Evolutionary conservation across 1,140 invertebrate genomes (phyloP), one percentile per base, ranked within the genome.

Genomic region (Procambarus virginalis): DNA sequence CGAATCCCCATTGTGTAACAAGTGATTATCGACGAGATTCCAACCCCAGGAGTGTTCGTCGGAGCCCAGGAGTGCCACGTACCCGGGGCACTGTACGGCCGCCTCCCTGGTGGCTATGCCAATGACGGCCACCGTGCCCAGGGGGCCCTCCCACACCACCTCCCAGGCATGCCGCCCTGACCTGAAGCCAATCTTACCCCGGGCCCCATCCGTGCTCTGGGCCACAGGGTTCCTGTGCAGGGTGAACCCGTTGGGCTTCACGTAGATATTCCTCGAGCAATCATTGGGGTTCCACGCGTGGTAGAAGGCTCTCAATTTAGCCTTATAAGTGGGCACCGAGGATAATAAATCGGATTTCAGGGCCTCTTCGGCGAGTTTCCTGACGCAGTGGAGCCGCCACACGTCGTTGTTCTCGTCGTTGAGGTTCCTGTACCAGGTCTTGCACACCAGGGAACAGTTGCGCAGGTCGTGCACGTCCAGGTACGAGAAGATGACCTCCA

Each of bases 21-120:
- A 95, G 95, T 97, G 96, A 95, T 99, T 99, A 94, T 99, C 98
- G 22, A 99, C 98, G 89, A 99, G 95, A 95, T 99, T 99, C 98
- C 99, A 99, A 5, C 98, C 98, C 98, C 98, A 99, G 93, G 98
- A 99, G 94, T 99, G 97, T 93, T 99, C 97, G 94, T 99, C 98
- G 75, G 97, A 97, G 45, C 99, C 99, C 78, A 99, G 94, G 83
- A 99, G 94, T 6, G 98, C 97, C 55, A 99, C 96, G 95, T 99
- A 99, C 89, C 99, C 98, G 93, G 97, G 97, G 94, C 97, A 98
- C 91, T 96, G 95, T 78, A 99, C 94, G 49, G 97, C 95, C 34
- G 98, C 97, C 93, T 99, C 97, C 95, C 98, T 98, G 3, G 98
- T 99, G 49, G 98, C 97, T 92, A 99, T 97, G 58, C 99, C 98